Percentiles rank a stretch among this genome's conserved stretches.
phyloP scores from a whole-genome alignment of 1,140 invertebrate species.

The Zaprionus camerounensis region DNA sequence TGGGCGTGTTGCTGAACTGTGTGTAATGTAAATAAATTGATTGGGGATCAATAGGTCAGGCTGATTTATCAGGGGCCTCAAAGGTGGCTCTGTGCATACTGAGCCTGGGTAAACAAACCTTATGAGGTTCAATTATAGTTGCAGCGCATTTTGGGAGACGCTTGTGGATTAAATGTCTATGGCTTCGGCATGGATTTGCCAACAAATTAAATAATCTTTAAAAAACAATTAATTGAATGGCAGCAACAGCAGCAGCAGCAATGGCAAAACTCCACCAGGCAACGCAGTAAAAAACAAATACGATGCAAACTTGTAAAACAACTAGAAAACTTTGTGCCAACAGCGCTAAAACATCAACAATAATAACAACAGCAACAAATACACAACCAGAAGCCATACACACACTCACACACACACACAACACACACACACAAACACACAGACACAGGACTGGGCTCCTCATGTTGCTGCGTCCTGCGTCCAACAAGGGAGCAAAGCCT shows the following conservation, averaged over 20 bases:
- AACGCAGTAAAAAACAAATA: constrained; percentile 34
- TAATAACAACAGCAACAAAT: neutral
- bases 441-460: constrained; percentile 2
- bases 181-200: neutral
- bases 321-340: constrained; percentile 45
- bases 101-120: neutral
- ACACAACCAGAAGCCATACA: neutral
- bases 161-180: constrained; percentile 3
- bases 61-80: constrained; percentile 25
- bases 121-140: neutral
- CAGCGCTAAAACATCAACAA: constrained; percentile 43
- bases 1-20: constrained; percentile 27
- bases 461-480: neutral
- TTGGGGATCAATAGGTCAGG: constrained; percentile 31
- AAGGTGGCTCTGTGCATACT: neutral
- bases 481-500: constrained; percentile 32
- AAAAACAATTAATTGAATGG: constrained; percentile 36
- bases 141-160: neutral
- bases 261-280: neutral
- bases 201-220: constrained; percentile 23
- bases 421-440: neutral
- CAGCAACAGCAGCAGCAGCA: neutral
- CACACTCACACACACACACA: neutral
- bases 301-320: constrained; percentile 37
- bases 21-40: constrained; percentile 44